These are phyloP conservation scores for Folsomia manolachei DNA, from an alignment of 2,888 invertebrate genomes.

Conservation along the genomic window DNA sequence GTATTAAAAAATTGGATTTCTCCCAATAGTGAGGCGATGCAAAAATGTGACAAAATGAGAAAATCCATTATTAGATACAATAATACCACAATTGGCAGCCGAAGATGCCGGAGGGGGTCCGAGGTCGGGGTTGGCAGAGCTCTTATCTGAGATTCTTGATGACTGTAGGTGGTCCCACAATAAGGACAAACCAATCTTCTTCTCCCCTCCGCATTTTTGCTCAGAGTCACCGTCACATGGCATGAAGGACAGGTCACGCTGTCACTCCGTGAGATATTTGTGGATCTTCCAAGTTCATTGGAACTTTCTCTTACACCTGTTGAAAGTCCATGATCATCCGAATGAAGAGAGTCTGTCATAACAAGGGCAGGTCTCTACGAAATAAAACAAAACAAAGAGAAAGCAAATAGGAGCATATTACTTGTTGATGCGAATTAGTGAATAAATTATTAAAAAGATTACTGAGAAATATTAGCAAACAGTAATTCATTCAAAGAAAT, in stretches of 20 bases:
- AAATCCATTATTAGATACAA: neutral
- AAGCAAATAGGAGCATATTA: neutral
- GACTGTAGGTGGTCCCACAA: slow-evolving; percentile 52
- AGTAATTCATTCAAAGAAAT: neutral
- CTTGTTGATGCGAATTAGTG: no score
- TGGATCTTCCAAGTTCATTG: slow-evolving; percentile 37
- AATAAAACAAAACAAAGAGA: neutral
- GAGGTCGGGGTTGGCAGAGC: slow-evolving; percentile 51
- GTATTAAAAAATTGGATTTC: neutral
- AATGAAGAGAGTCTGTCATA: slow-evolving; percentile 47
- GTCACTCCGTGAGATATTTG: slow-evolving; percentile 49
- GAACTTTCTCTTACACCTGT: neutral
- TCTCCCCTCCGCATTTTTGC: slow-evolving; percentile 49
- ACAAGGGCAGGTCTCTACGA: slow-evolving; percentile 49
- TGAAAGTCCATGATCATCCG: slow-evolving; percentile 25
- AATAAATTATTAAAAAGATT: neutral
- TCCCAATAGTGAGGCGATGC: neutral
- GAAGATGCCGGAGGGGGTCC: slow-evolving; percentile 52
- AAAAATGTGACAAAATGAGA: neutral
- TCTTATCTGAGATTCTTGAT: slow-evolving; percentile 49
- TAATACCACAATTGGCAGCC: slow-evolving; percentile 53
- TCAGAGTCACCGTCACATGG: slow-evolving; percentile 52
- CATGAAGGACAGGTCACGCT: slow-evolving; percentile 52
- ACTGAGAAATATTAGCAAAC: neutral
- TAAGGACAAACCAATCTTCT: slow-evolving; percentile 52